Conservation (phyloP, 2,888 invertebrate genomes). For the Metopia argyrocephala region DNA sequence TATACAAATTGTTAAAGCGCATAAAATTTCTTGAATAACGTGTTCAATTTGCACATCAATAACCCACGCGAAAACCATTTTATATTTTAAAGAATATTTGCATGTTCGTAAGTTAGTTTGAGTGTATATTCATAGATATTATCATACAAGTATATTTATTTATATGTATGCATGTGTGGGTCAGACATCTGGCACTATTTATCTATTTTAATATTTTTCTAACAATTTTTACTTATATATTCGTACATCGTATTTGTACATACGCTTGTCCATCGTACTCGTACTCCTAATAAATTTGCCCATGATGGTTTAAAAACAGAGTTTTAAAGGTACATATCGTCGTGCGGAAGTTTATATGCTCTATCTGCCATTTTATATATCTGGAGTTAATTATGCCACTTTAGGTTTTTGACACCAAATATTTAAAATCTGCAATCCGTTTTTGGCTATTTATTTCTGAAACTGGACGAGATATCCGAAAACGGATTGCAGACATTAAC, state of each 20-base stretch:
- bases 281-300: too few species aligned
- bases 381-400: too few species aligned
- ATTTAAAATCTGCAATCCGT: too few species aligned
- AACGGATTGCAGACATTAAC: too few species aligned
- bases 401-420: too few species aligned
- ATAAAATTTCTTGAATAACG: not conserved
- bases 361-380: too few species aligned
- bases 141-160: constrained; percentile 3
- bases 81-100: not conserved
- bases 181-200: constrained; percentile 54
- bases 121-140: not conserved
- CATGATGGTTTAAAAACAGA: not conserved
- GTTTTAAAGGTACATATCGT: not conserved
- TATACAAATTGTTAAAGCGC: too few species aligned
- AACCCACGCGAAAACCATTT: constrained; percentile 41
- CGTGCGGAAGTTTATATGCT: too few species aligned
- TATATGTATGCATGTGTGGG: not conserved
- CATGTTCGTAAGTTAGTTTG: not conserved
- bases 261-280: too few species aligned
- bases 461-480: too few species aligned
- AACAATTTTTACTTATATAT: constrained; percentile 43
- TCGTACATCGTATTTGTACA: constrained; percentile 21
- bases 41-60: constrained; percentile 27
- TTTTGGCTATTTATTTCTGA: too few species aligned
- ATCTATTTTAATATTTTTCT: constrained; percentile 48